Conservation (phyloP, 1,140 invertebrate genomes). For the Pseudobourletiella spinata region DNA sequence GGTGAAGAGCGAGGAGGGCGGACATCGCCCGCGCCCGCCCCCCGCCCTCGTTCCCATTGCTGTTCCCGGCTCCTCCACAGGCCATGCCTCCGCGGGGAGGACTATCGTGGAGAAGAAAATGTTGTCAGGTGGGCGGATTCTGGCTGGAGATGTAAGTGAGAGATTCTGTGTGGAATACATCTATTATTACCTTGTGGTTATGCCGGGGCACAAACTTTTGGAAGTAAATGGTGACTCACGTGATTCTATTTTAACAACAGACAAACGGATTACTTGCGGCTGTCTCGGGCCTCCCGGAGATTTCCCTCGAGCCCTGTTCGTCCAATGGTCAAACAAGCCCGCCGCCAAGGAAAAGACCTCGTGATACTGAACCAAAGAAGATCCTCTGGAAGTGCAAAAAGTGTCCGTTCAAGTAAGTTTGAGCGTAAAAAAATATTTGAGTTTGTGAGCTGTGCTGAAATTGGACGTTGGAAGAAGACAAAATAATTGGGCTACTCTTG, state of each 20-base stretch:
- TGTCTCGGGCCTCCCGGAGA: background rate
- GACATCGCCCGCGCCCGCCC: background rate
- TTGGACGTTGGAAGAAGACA: too few relatives aligned
- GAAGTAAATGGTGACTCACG: too few relatives aligned
- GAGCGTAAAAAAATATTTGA: slow-evolving; percentile 40
- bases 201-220: too few relatives aligned
- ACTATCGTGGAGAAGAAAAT: slow-evolving; percentile 28
- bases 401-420: slow-evolving; percentile 59
- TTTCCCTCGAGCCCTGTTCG: background rate
- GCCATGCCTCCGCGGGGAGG: background rate
- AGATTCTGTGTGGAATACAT: too few relatives aligned
- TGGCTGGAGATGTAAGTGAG: slow-evolving; percentile 3
- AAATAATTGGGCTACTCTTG: too few relatives aligned
- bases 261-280: too few relatives aligned
- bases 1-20: slow-evolving; percentile 8
- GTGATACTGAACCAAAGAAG: slow-evolving; percentile 44
- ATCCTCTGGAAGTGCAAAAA: slow-evolving; percentile 72
- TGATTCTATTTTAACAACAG: too few relatives aligned
- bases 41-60: slow-evolving; percentile 16
- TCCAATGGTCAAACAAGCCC: too few relatives aligned
- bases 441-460: too few relatives aligned
- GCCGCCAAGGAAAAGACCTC: slow-evolving; percentile 7
- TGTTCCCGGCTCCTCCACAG: background rate
- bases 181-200: too few relatives aligned
- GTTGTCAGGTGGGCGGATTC: slow-evolving; percentile 26